Conservation (phyloP, 2,888 invertebrate species). For the Synanthedon andrenaeformis region DNA sequence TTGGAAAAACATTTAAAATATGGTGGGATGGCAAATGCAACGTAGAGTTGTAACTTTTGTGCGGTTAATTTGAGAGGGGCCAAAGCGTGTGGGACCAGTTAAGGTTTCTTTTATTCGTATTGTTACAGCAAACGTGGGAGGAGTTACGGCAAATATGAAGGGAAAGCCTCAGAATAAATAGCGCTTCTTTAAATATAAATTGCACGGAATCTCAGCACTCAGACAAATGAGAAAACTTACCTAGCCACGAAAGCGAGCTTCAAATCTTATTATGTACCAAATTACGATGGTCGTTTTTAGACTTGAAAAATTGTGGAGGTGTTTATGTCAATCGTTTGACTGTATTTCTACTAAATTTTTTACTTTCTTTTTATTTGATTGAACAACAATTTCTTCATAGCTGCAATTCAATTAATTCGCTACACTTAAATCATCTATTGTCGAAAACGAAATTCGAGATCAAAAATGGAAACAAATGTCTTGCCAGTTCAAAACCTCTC, state of each 20-base stretch:
- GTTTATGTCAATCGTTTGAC: neutral
- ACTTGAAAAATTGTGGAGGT: neutral
- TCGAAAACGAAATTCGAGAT: no score
- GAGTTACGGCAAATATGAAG: conserved; percentile 15
- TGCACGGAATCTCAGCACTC: conserved; percentile 11
- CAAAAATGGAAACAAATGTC: no score
- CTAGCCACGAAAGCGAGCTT: conserved; percentile 9
- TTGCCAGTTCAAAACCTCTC: no score
- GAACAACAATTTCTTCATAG: no score
- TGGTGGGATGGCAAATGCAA: conserved; percentile 4
- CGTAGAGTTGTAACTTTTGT: conserved; percentile 25
- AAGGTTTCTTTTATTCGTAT: conserved; percentile 11
- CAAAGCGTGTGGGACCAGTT: conserved; percentile 12
- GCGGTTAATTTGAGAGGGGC: conserved; percentile 23
- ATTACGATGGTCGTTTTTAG: conserved; percentile 8
- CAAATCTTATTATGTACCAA: conserved; percentile 14
- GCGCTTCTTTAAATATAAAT: conserved; percentile 16
- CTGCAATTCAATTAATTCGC: no score
- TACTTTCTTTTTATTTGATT: no score
- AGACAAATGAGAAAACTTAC: conserved; percentile 16
- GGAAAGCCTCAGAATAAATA: conserved; percentile 12
- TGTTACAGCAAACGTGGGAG: conserved; percentile 9
- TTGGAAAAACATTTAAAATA: no score
- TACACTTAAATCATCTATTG: no score
- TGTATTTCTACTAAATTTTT: no score